Base-by-base conservation (phyloP, 2,797 vertebrate species). In the Catostomus latipinnis region DNA sequence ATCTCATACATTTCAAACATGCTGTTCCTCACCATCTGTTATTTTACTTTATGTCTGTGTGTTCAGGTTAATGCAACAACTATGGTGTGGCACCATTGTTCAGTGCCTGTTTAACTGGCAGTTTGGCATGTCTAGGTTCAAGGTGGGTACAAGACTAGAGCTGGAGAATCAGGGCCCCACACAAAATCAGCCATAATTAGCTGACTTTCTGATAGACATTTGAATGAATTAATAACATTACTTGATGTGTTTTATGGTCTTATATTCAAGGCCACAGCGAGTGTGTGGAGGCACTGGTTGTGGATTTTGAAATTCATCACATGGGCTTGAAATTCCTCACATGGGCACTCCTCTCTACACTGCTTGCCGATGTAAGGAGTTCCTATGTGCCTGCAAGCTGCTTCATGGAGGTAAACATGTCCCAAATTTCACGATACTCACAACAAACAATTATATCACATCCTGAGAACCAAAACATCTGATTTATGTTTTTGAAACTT, bases 311-410 rank as follows among this genome's bases (percentile, higher is more conserved):
- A 80, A 22, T 22, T 22, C 22, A 1, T 22, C 22, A 22, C 22
- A 22, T 22, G 22, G 22, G 22, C 22, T 22, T 22, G 22, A 34
- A 34, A 95, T 97, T 88, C 96, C 96, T 90, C 95, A 97, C 80
- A 88, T 97, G 91, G 98, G 98, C 88, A 98, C 97, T 0, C 95
- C 96, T 57, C 95, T 99, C 14, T 98, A 98, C 18, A 94, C 94
- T 6, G 96, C 97, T 63, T 98, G 96, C 70, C 49, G 94, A 86
- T 95, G 94, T 81, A 95, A 94, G 86, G 95, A 98, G 85, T 94
- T 96, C 68, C 92, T 95, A 69, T 98, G 96, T 75, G 92, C 96
- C 88, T 93, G 93, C 84, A 96, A 95, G 70, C 96, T 99, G 88
- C 95, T 99, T 82, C 93, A 97, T 88, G 95, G 96, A 92, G 98